A percentile compares a stretch with the other conserved stretches of the same genome.
Conservation (phyloP, 2,113 vertebrate genomes). For the Sclerurus mexicanus region DNA sequence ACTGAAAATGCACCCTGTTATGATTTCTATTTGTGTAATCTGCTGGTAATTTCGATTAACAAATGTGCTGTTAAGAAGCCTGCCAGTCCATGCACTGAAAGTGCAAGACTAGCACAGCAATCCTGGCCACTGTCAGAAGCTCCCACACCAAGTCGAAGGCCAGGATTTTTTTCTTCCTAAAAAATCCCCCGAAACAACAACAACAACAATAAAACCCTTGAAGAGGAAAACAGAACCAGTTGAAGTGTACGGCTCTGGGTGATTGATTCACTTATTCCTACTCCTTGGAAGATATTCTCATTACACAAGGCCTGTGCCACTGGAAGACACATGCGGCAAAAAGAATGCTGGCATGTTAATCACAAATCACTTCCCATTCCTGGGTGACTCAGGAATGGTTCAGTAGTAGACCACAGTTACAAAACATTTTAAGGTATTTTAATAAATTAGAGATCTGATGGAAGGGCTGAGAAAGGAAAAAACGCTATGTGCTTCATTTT, state of each 20-base stretch:
- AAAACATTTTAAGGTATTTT: background rate
- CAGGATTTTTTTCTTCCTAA: background rate
- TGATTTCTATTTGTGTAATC: background rate
- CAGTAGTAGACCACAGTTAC: background rate
- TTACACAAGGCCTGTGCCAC: background rate
- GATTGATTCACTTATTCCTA: background rate
- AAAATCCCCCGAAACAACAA: background rate
- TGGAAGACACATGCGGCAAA: background rate
- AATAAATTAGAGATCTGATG: background rate
- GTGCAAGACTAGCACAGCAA: background rate
- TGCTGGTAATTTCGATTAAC: background rate
- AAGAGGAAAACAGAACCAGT: background rate
- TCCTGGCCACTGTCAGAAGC: background rate
- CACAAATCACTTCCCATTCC: slow-evolving; percentile 18
- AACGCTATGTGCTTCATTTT: background rate
- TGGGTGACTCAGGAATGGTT: background rate
- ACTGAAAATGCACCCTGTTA: background rate
- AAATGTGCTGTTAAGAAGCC: background rate
- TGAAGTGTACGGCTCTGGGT: background rate
- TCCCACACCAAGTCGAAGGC: background rate
- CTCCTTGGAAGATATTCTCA: background rate
- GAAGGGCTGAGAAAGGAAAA: slow-evolving; percentile 15
- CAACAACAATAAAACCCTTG: background rate
- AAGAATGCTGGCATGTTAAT: background rate
- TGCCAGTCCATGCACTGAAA: background rate